These are phyloP conservation scores for Pygocentrus nattereri DNA, from an alignment of 2,797 vertebrate species.

Conservation along the genomic window DNA sequence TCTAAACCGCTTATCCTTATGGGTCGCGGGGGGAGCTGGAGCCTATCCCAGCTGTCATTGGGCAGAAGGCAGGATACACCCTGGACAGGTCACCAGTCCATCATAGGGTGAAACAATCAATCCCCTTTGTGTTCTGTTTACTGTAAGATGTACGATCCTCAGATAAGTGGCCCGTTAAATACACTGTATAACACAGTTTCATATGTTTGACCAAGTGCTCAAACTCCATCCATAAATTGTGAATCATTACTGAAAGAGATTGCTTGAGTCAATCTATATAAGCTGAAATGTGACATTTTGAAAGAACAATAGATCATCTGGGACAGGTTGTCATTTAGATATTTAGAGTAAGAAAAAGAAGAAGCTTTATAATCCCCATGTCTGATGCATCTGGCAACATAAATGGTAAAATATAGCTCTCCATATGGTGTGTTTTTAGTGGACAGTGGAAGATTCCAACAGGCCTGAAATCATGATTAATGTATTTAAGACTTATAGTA, in stretches of 20 bases:
- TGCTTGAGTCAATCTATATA: slow-evolving; percentile 16
- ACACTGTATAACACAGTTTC: not conserved
- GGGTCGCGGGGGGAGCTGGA: too few species aligned
- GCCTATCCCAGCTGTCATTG: too few species aligned
- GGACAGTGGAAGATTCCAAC: slow-evolving; percentile 13
- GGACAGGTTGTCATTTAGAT: slow-evolving; percentile 30
- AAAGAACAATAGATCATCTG: slow-evolving; percentile 20
- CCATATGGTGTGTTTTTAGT: slow-evolving; percentile 37
- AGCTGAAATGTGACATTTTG: slow-evolving; percentile 6
- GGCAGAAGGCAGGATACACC: too few species aligned
- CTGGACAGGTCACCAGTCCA: too few species aligned
- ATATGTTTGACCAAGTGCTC: not conserved
- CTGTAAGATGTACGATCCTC: not conserved
- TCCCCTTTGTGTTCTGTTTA: not conserved
- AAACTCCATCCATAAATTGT: slow-evolving; percentile 15
- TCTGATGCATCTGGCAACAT: slow-evolving; percentile 26
- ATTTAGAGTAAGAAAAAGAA: slow-evolving; percentile 33
- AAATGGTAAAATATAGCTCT: slow-evolving; percentile 41
- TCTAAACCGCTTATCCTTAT: too few species aligned
- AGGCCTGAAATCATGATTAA: slow-evolving; percentile 47
- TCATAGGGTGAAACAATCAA: not conserved
- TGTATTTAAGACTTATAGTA: slow-evolving; percentile 30
- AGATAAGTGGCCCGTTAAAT: not conserved
- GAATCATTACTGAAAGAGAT: slow-evolving; percentile 15
- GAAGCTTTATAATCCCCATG: slow-evolving; percentile 31